phyloP scores from a whole-genome alignment of 2,113 vertebrate genomes.

The Trematocara zebra region DNA sequence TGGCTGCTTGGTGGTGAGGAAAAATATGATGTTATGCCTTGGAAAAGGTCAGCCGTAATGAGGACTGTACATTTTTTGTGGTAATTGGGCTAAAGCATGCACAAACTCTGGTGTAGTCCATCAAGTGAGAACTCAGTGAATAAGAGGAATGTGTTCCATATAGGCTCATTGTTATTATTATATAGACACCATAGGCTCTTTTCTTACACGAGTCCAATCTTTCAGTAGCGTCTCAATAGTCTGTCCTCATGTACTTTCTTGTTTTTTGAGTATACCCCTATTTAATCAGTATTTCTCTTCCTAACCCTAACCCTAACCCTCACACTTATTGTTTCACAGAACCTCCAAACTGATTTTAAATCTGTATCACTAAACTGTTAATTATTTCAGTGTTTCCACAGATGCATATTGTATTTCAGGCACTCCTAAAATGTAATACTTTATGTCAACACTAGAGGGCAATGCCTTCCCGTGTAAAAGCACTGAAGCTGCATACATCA shows the following conservation, averaged over 20 bases:
- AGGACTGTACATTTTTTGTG: constrained; percentile 1
- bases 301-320: too few species aligned
- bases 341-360: neutral
- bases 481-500: neutral
- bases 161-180: neutral
- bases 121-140: constrained; percentile 9
- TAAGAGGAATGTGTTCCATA: neutral
- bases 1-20: neutral
- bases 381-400: neutral
- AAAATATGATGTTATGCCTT: neutral
- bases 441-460: constrained; percentile 49
- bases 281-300: neutral
- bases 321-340: neutral
- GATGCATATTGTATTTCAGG: neutral
- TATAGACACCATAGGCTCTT: neutral
- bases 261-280: neutral
- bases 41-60: constrained; percentile 53
- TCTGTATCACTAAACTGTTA: neutral
- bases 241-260: neutral
- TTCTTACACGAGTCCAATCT: neutral
- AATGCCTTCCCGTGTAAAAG: constrained; percentile 30
- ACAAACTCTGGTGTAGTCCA: neutral
- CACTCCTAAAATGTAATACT: neutral
- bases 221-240: neutral
- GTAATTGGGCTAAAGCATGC: constrained; percentile 49